These are phyloP conservation scores for Sinosuthora webbiana DNA, from an alignment of 2,113 vertebrate species.

Conservation along the genomic window DNA sequence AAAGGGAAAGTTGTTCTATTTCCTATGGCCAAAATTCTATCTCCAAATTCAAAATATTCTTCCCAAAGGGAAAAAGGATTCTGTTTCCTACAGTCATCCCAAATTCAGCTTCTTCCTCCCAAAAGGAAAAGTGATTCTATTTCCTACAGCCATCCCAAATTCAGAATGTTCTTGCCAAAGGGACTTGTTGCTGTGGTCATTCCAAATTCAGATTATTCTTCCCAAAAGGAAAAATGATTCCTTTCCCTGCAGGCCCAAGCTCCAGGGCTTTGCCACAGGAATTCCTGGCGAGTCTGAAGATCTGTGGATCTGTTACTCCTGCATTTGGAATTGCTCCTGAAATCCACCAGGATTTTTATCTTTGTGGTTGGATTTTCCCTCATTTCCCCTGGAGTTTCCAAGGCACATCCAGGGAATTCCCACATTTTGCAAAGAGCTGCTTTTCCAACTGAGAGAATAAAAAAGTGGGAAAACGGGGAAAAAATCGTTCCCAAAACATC, in stretches of 20 bases:
- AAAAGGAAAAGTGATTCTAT: not conserved
- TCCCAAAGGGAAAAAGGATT: not conserved
- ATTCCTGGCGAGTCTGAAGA: not conserved
- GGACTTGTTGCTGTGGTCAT: not conserved
- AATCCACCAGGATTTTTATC: fast-evolving
- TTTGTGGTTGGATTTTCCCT: not conserved
- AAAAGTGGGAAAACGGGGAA: not conserved
- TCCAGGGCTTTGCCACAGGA: not conserved
- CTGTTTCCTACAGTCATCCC: no score
- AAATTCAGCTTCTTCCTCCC: not conserved
- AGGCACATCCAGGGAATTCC: not conserved
- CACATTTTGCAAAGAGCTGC: not conserved
- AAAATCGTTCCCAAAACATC: not conserved
- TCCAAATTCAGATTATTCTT: not conserved
- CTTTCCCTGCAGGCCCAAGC: not conserved
- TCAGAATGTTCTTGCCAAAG: not conserved
- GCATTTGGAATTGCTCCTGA: not conserved
- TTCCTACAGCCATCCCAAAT: not conserved
- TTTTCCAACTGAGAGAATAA: not conserved
- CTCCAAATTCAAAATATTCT: no score
- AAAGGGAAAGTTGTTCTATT: no score
- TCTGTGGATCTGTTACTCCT: not conserved
- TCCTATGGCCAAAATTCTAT: no score
- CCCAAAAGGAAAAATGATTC: not conserved
- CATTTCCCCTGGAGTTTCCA: not conserved